phyloP scores from a whole-genome alignment of 2,113 vertebrate species.

The Nothocercus julius region DNA sequence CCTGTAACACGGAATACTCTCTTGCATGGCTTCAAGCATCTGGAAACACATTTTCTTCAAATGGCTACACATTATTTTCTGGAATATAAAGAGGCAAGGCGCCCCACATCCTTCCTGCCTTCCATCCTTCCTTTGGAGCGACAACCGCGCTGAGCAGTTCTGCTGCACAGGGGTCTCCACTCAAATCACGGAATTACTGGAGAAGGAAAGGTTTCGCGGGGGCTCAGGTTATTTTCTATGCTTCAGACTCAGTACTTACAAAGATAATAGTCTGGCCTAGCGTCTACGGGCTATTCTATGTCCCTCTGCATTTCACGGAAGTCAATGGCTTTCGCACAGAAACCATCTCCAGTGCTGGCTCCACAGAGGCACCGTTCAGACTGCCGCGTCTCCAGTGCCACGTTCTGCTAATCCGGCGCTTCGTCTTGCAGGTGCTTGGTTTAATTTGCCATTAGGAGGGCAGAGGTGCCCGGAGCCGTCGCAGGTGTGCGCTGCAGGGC shows the following conservation, averaged over 20 bases:
- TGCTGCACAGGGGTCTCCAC: neutral
- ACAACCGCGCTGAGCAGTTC: neutral
- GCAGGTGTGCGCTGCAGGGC: too few species aligned
- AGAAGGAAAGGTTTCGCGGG: neutral
- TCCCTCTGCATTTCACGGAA: neutral
- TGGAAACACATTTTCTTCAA: neutral
- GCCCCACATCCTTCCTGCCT: neutral
- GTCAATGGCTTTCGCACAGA: neutral
- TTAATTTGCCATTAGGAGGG: neutral
- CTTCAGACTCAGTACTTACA: neutral
- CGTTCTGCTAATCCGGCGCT: neutral
- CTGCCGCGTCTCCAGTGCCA: accelerated
- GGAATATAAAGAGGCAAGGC: neutral
- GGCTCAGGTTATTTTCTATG: neutral
- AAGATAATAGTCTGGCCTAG: accelerated
- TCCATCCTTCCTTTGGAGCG: neutral
- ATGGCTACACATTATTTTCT: neutral
- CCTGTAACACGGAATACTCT: neutral
- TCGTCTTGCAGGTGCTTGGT: neutral
- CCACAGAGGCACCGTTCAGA: neutral
- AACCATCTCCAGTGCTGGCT: too few species aligned
- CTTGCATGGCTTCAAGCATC: neutral
- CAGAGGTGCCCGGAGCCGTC: neutral
- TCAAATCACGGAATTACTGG: neutral
- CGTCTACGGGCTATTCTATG: neutral